Conservation (phyloP, 2,797 vertebrate genomes). For the Garrulus glandarius region DNA sequence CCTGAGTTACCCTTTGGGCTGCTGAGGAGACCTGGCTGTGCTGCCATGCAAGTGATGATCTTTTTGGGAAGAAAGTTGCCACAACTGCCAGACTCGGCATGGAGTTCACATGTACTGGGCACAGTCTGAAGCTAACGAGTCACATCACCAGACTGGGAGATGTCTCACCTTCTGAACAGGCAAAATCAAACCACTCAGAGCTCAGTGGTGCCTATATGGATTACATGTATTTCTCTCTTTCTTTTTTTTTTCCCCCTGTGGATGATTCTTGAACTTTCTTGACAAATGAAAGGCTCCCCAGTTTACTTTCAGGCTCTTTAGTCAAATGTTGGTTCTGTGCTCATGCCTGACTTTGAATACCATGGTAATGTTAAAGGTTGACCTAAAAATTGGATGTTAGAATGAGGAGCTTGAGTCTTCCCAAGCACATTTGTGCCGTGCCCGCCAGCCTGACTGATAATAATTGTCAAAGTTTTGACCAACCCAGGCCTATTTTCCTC, state of each 20-base stretch:
- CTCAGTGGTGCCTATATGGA: not conserved
- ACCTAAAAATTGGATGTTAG: not conserved
- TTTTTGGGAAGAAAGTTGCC: not conserved
- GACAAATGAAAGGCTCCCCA: not conserved
- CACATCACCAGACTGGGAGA: not conserved
- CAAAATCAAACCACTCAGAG: not conserved
- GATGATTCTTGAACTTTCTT: not conserved
- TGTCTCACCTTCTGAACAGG: not conserved
- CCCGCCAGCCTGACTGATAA: not conserved
- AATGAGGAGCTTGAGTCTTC: not conserved
- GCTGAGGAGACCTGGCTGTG: not conserved
- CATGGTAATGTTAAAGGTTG: not conserved
- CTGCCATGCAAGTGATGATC: not conserved
- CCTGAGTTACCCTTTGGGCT: not conserved
- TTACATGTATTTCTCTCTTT: accelerated
- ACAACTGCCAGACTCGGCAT: not conserved
- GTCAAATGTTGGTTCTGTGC: not conserved
- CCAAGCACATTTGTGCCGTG: not conserved
- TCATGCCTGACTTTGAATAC: not conserved
- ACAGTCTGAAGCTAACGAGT: not conserved
- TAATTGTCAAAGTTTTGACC: not conserved
- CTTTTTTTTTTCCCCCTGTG: accelerated
- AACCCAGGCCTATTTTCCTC: not conserved
- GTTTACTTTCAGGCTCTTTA: not conserved
- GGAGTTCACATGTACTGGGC: not conserved